Base-by-base conservation (phyloP, 30 jellyfish, hydroid and myxozoan species). In the Nemopilema nomurai region DNA sequence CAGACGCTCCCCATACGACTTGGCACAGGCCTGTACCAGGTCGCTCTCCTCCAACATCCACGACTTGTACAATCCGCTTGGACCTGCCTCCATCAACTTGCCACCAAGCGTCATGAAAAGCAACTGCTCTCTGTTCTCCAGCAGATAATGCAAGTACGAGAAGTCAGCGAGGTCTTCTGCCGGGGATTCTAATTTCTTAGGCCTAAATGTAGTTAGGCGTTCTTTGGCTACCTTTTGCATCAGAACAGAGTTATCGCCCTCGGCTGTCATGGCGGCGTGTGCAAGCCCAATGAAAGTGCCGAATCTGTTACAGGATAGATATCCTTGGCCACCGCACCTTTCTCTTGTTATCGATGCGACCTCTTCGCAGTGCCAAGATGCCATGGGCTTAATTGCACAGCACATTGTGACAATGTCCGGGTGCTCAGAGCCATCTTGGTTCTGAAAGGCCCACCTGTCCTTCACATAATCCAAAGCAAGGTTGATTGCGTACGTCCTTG, bases 181-280 rank as follows among this genome's bases (percentile, higher is more conserved):
- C 22, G 96, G 96, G 26, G 89, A 74, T 22, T 91, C 89, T 51
- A 82, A 73, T 16, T 53, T 76, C 57, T 75, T 62, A 6, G 90
- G 96, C 51, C 83, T 86, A 82, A 91, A 91, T 41, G 78, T 78
- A 0, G 96, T 75, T 20, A 91, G 74, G 16, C 98, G 87, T 70
- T 91, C 98, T 82, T 91, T 91, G 22, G 98, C 96, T 26, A 91
- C 98, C 57, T 91, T 91, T 81, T 91, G 98, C 98, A 91, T 91
- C 49, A 91, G 91, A 41, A 91, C 98, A 0, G 96, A 69, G 57
- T 91, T 91, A 83, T 91, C 98, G 16, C 98, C 98, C 69, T 91
- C 98, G 4, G 98, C 98, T 7, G 98, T 91, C 83, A 91, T 91
- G 26, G 96, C 92, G 19, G 98, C 98, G 65, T 91, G 98, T 32